Percentiles rank a stretch among this genome's conserved stretches.
Conservation (phyloP, 2,888 invertebrate genomes). For the Tortrix viridana region DNA sequence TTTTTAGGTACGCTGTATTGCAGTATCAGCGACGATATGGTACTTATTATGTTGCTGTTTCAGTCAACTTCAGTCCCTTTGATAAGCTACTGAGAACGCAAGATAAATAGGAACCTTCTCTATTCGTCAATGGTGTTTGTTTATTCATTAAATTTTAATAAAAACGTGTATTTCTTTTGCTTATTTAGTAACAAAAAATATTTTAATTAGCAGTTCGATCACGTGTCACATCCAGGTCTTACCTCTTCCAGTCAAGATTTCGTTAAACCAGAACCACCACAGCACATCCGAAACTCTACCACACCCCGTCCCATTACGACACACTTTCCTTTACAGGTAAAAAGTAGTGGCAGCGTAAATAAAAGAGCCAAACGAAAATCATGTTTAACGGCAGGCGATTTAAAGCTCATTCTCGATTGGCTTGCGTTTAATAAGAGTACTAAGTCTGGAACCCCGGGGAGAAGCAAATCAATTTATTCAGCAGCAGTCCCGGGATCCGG, state of each 20-base stretch:
- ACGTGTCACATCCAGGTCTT: constrained; percentile 18
- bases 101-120: no score
- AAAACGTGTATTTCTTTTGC: no score
- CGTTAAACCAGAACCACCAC: not conserved
- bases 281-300: not conserved
- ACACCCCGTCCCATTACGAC: not conserved
- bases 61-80: no score
- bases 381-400: constrained; percentile 5
- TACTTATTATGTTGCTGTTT: no score
- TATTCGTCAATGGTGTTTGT: no score
- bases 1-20: no score
- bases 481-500: not conserved
- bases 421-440: constrained; percentile 12
- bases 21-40: no score
- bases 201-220: constrained; percentile 27
- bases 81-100: no score
- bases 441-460: constrained; percentile 14
- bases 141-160: no score
- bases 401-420: constrained; percentile 13
- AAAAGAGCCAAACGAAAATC: constrained; percentile 7
- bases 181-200: not conserved
- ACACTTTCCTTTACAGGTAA: not conserved
- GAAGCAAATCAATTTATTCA: constrained; percentile 33
- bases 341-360: not conserved
- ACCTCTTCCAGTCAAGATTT: not conserved